Evolutionary conservation across 2,797 vertebrate genomes (phyloP).

Genomic region (Schizothorax lantsangensis): DNA sequence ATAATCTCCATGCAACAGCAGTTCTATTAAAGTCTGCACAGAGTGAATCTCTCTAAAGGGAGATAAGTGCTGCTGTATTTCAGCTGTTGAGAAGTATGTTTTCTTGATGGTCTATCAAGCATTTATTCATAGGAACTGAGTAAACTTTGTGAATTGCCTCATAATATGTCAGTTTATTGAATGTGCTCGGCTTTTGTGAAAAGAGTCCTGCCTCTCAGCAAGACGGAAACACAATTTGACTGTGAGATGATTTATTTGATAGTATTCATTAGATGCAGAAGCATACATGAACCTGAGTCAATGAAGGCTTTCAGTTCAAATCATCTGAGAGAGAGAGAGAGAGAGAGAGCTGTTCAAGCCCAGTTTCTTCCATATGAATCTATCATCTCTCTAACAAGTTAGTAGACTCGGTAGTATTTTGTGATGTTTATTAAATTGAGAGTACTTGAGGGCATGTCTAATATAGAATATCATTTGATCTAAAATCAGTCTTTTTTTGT

Average conservation of each 20-base stretch:
- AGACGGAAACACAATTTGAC: constrained; percentile 51
- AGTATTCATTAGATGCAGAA: constrained; percentile 22
- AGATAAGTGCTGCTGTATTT: constrained; percentile 34
- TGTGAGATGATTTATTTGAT: constrained; percentile 41
- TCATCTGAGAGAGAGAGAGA: constrained; percentile 15
- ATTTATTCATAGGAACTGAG: constrained; percentile 51
- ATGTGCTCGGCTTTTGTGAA: constrained; percentile 22
- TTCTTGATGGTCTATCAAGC: constrained; percentile 44
- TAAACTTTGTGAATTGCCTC: constrained; percentile 57
- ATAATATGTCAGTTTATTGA: constrained; percentile 47
- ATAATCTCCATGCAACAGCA: constrained; percentile 65
- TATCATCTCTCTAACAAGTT: neutral
- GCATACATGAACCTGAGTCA: constrained; percentile 4
- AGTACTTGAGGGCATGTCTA: neutral
- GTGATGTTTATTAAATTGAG: neutral
- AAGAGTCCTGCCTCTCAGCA: constrained; percentile 54
- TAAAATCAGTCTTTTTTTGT: neutral
- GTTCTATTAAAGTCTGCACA: constrained; percentile 61
- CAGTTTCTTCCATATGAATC: neutral
- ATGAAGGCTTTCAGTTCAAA: neutral
- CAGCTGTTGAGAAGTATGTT: constrained; percentile 43
- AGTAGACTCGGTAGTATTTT: neutral
- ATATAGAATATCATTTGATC: neutral
- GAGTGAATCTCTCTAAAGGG: constrained; percentile 46
- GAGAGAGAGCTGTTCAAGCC: constrained; percentile 3